Base-by-base conservation (phyloP, 2,888 invertebrate genomes). In the Eustalomyia histrio region DNA sequence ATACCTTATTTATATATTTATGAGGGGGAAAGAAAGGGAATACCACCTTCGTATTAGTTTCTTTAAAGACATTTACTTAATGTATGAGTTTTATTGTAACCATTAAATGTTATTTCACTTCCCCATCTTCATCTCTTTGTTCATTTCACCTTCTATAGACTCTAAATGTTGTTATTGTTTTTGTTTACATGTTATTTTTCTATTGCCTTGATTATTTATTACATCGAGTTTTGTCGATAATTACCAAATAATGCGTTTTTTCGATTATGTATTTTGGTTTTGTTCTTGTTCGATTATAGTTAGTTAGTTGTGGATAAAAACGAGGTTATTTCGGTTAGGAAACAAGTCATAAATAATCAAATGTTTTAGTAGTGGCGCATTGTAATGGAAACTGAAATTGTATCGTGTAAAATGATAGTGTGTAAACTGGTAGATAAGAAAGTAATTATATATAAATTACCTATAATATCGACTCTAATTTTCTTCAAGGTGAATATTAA, bases 241-340 rank as follows among this genome's bases (percentile, higher is more conserved):
- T 87, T 88, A 87, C 86, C 85, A 87, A 88, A 88, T 87, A 87
- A 87, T 87, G 87, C 84, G 86, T 88, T 86, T 84, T 73, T 55
- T 0, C 7, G 18, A 17, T 55, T 68, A 39, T 71, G 61, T 50
- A 39, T 71, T 71, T 29, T 71, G 61, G 65, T 57, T 50, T 65
- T n/a, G 33, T 24, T 53, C 16, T 72, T 67, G 71, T 72, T 21
- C 53, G 61, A 72, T 47, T 55, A 39, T 72, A 67, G 72, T 79
- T 68, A 69, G 57, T 72, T n/a, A n/a, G 21, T 33, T n/a, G 10
- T n/a, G 14, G 29, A 47, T n/a, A 12, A 74, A 83, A 83, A 71
- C 82, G 74, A 83, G 79, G 82, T 83, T 83, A 83, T 71, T 76
- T 67, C 61, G 52, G 47, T 68, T 65, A 61, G 67, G 68, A 76